Base-by-base conservation (phyloP, 2,888 invertebrate species). In the Lymantria dispar region DNA sequence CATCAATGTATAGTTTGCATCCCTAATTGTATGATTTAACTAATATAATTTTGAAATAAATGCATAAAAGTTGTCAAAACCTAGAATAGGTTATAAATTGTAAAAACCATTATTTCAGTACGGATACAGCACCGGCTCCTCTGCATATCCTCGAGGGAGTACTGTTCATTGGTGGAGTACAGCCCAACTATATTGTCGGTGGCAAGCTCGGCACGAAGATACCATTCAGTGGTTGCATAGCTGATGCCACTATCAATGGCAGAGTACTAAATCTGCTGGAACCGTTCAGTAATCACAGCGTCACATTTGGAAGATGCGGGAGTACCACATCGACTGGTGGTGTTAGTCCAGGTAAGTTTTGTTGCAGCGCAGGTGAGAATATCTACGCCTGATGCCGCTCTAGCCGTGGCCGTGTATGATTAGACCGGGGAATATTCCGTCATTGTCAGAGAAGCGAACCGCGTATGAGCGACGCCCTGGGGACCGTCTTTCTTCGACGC, bases 211-310 rank as follows among this genome's bases (percentile, higher is more conserved):
- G 93, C 7, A 92, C 94, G 0, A 87, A 92, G 45, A 87, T 89
- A 5, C 93, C 95, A 3, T 97, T 98, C 77, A 90, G 93, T 29
- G 99, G 99, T 0, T 99, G 99, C 83, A 95, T 99, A 41, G 97
- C 97, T 0, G 99, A 99, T 80, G 96, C 97, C 0, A 97, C 97
- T 0, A 87, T 98, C 47, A 98, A 98, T 76, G 96, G 96, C 1
- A 92, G 93, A 51, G 78, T 87, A 37, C 73, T 89, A 22, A 86
- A 81, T 60, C 70, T 88, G 15, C 65, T 87, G 33, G 81, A 82
- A 56, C 85, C 87, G 0, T 80, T 68, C 75, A 74, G 79, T 62
- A 78, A 85, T 52, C 68, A 70, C 55, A 81, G 84, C 56, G 74
- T 81, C 58, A 81, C 78, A 12, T 77, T 85, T 68, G 83, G 83